Conservation (phyloP, 2,888 invertebrate species). For the Copidosoma aretas region DNA sequence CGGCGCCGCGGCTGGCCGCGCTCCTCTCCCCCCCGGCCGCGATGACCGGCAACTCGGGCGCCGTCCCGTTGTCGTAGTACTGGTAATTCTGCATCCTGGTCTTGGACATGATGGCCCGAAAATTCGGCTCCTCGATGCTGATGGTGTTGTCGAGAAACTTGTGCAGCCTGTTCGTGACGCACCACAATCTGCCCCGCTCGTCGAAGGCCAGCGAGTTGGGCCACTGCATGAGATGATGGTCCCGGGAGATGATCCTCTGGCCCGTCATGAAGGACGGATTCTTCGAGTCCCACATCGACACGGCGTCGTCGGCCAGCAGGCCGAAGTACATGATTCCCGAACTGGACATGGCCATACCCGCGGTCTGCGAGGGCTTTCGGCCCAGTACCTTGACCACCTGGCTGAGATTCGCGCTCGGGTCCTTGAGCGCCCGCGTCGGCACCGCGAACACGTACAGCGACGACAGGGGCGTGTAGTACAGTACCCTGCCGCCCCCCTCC, state of each 20-base stretch:
- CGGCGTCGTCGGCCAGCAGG: constrained; percentile 72
- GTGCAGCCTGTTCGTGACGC: constrained; percentile 73
- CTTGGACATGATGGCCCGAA: constrained; percentile 68
- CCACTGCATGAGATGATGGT: constrained; percentile 75
- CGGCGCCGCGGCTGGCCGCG: constrained; percentile 33
- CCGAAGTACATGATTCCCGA: constrained; percentile 75
- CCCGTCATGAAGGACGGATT: constrained; percentile 67
- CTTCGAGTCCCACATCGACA: constrained; percentile 76
- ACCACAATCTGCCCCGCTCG: constrained; percentile 70
- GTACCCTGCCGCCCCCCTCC: constrained; percentile 48
- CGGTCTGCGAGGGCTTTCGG: constrained; percentile 72
- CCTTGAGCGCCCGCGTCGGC: constrained; percentile 68
- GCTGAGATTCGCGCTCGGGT: constrained; percentile 60
- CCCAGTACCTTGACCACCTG: constrained; percentile 69
- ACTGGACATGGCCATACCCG: constrained; percentile 79
- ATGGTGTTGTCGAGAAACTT: constrained; percentile 71
- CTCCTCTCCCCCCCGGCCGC: no score
- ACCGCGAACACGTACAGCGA: constrained; percentile 74
- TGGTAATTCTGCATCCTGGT: constrained; percentile 72
- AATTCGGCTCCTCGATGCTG: constrained; percentile 69
- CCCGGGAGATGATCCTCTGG: constrained; percentile 72
- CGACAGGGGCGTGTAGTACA: constrained; percentile 75
- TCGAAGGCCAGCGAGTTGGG: constrained; percentile 76
- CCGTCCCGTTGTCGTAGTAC: constrained; percentile 58
- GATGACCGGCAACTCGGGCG: constrained; percentile 51